Percentiles rank a stretch among this genome's conserved stretches.
Conservation (phyloP, 2,888 invertebrate genomes). For the Palloptera scutellata region DNA sequence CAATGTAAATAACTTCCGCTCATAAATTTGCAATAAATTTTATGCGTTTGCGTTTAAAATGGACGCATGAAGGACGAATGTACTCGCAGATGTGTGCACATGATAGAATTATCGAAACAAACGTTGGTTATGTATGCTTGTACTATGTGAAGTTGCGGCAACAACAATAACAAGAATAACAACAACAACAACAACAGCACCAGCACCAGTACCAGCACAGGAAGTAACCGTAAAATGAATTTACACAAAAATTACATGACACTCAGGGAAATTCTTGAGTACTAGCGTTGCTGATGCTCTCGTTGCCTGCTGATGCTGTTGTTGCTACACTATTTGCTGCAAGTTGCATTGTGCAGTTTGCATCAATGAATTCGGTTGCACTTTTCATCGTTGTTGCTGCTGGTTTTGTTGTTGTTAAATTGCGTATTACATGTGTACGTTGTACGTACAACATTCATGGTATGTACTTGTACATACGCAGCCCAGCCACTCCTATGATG, state of each 20-base stretch:
- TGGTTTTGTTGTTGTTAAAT: too few species aligned
- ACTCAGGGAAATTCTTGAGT: too few species aligned
- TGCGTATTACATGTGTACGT: too few species aligned
- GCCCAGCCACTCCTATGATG: too few species aligned
- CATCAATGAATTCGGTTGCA: too few species aligned
- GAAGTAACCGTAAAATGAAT: neutral
- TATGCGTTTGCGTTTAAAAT: neutral
- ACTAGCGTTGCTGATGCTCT: neutral
- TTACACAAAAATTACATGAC: neutral
- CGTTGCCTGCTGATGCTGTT: neutral
- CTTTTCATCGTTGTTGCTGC: too few species aligned
- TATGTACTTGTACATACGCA: too few species aligned
- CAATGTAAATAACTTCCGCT: constrained; percentile 38
- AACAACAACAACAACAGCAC: neutral
- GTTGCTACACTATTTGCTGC: neutral
- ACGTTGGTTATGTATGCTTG: constrained; percentile 1
- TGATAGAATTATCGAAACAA: too few species aligned
- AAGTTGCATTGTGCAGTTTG: neutral
- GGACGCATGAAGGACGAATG: too few species aligned
- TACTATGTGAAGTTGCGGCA: neutral
- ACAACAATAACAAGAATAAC: constrained; percentile 18
- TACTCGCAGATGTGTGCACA: too few species aligned
- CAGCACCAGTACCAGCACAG: constrained; percentile 9
- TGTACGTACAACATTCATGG: too few species aligned
- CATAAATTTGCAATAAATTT: constrained; percentile 39